Percentiles rank a stretch among this genome's conserved stretches.
These are phyloP conservation scores for Hemistola chrysoprasaria DNA, from an alignment of 2,888 invertebrate genomes.

Conservation along the genomic window DNA sequence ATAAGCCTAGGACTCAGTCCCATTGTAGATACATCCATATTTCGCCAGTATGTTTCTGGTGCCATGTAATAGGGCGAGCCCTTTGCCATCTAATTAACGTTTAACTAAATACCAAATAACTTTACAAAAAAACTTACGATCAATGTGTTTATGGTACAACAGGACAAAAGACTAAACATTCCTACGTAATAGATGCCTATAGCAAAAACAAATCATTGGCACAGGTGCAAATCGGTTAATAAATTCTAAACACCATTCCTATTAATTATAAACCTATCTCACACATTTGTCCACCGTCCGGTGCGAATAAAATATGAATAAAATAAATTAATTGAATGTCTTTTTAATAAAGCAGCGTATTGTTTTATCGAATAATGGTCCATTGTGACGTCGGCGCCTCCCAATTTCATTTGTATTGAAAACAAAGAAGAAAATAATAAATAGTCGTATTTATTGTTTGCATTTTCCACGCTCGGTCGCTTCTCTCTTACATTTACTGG, in stretches of 20 bases:
- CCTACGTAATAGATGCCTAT: no score
- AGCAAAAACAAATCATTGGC: background rate
- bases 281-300: constrained; percentile 63
- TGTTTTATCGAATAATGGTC: constrained; percentile 78
- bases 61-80: no score
- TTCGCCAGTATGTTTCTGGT: no score
- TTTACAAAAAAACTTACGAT: no score
- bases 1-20: no score
- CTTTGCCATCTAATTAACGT: no score
- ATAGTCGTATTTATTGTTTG: constrained; percentile 77
- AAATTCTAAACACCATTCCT: constrained; percentile 19
- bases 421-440: constrained; percentile 78
- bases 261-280: constrained; percentile 21
- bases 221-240: constrained; percentile 28
- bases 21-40: no score
- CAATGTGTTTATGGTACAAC: no score
- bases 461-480: constrained; percentile 71
- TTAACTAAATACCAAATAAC: no score
- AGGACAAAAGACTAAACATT: constrained; percentile 5
- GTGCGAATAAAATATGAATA: constrained; percentile 76
- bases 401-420: constrained; percentile 54
- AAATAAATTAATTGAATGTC: constrained; percentile 80
- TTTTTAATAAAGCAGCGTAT: constrained; percentile 79
- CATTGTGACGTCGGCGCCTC: constrained; percentile 66
- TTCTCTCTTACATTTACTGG: constrained; percentile 72